These are phyloP conservation scores for Macrotrachela quadricornifera DNA, from an alignment of 1,140 invertebrate genomes.

Conservation along the genomic window DNA sequence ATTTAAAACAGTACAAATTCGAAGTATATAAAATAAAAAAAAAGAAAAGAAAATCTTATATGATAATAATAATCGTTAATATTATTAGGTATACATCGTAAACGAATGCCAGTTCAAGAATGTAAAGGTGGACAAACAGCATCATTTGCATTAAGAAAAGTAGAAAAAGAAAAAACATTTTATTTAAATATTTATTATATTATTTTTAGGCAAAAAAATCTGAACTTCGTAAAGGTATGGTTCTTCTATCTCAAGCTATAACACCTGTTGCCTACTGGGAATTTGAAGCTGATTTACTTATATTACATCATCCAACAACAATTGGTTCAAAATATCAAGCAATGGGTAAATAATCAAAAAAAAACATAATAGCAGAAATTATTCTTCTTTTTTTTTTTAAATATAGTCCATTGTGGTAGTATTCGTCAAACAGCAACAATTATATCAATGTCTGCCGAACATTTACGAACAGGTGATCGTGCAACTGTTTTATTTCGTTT, in stretches of 20 bases:
- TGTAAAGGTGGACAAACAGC: constrained; percentile 88
- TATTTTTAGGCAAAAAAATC: constrained; percentile 76
- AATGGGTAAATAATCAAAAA: constrained; percentile 49
- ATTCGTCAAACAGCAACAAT: constrained; percentile 94
- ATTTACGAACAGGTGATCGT: constrained; percentile 87
- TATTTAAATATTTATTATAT: no score
- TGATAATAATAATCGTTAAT: no score
- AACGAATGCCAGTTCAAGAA: constrained; percentile 83
- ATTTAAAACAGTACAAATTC: constrained; percentile 72
- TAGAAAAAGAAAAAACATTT: constrained; percentile 17
- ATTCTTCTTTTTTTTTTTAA: background rate
- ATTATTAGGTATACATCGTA: constrained; percentile 92
- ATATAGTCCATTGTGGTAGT: constrained; percentile 92
- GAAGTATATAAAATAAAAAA: no score
- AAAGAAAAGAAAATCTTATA: no score
- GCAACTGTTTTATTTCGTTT: constrained; percentile 71
- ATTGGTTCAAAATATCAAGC: constrained; percentile 93
- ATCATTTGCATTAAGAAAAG: constrained; percentile 90
- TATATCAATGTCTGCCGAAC: constrained; percentile 77
- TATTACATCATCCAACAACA: constrained; percentile 94
- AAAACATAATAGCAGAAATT: background rate
- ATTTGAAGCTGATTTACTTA: constrained; percentile 92
- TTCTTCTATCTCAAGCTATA: constrained; percentile 71
- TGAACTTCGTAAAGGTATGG: constrained; percentile 94
- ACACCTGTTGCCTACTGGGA: constrained; percentile 95